These are phyloP conservation scores for Rhaphigaster nebulosa DNA, from an alignment of 2,888 invertebrate genomes.

Conservation along the genomic window DNA sequence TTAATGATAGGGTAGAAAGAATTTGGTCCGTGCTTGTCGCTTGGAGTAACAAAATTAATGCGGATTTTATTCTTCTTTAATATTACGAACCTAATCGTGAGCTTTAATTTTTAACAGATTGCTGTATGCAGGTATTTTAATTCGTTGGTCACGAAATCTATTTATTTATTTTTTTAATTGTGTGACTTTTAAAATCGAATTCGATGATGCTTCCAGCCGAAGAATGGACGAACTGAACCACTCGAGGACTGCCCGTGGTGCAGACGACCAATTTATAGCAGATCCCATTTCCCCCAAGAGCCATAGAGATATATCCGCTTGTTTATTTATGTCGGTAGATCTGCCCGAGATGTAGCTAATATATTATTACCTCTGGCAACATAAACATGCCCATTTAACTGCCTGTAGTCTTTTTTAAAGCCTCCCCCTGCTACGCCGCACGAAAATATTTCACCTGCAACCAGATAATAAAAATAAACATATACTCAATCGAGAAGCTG, in stretches of 20 bases:
- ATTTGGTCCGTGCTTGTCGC: too few species aligned
- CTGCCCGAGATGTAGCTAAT: slow-evolving; percentile 6
- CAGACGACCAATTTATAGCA: neutral
- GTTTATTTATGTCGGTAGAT: neutral
- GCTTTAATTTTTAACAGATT: too few species aligned
- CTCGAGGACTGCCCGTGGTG: neutral
- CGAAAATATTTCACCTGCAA: neutral
- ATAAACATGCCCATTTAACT: slow-evolving; percentile 8
- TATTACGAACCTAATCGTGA: too few species aligned
- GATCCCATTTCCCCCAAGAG: neutral
- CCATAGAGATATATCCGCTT: slow-evolving; percentile 4
- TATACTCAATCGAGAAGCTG: neutral
- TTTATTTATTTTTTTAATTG: too few species aligned
- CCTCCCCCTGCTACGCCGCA: neutral
- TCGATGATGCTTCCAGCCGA: too few species aligned
- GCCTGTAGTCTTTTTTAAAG: slow-evolving; percentile 8
- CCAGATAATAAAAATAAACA: neutral
- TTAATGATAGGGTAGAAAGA: too few species aligned
- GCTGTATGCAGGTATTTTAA: too few species aligned
- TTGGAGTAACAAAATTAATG: too few species aligned
- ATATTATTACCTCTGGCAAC: neutral
- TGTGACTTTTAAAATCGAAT: too few species aligned
- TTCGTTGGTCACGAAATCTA: too few species aligned
- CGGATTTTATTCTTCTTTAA: too few species aligned
- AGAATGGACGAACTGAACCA: too few species aligned